These are phyloP conservation scores for Plectrocnemia conspersa DNA, from an alignment of 1,140 invertebrate genomes.

Conservation along the genomic window DNA sequence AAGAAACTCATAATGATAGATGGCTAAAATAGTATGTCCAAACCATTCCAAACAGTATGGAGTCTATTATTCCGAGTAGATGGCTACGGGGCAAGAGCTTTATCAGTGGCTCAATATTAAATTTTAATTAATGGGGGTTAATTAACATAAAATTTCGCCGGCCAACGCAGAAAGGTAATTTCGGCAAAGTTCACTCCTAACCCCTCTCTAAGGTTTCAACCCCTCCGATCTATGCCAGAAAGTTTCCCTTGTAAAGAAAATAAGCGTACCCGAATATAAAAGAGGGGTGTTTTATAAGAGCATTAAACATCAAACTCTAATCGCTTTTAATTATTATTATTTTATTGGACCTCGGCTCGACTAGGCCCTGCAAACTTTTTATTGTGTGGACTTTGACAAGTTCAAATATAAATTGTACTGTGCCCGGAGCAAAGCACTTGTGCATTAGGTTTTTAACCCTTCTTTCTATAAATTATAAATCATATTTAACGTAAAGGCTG, in stretches of 20 bases:
- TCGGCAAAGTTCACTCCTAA: conserved; percentile 13
- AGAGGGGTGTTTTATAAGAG: conserved; percentile 11
- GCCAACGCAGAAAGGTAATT: conserved; percentile 25
- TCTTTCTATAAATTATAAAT: too few species aligned
- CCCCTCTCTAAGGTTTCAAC: background rate
- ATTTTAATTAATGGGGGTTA: conserved; percentile 27
- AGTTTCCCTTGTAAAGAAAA: conserved; percentile 18
- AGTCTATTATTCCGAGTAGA: too few species aligned
- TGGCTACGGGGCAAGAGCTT: conserved; percentile 6
- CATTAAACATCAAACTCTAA: conserved; percentile 18
- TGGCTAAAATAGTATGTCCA: too few species aligned
- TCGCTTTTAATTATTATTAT: conserved; percentile 17
- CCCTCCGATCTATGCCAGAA: background rate
- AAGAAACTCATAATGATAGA: too few species aligned
- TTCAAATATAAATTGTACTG: too few species aligned
- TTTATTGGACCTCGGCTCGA: conserved; percentile 1
- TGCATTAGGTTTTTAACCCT: too few species aligned
- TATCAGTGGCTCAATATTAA: conserved; percentile 25
- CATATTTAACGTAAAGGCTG: too few species aligned
- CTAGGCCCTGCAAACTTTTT: too few species aligned
- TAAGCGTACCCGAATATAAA: background rate
- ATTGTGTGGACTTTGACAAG: too few species aligned
- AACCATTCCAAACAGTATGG: too few species aligned
- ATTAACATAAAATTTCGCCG: conserved; percentile 26
- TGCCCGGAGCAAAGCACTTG: too few species aligned